Evolutionary conservation across 2,797 vertebrate species (phyloP), one percentile per base, ranked within the genome.

Genomic region (Potorous gilbertii): DNA sequence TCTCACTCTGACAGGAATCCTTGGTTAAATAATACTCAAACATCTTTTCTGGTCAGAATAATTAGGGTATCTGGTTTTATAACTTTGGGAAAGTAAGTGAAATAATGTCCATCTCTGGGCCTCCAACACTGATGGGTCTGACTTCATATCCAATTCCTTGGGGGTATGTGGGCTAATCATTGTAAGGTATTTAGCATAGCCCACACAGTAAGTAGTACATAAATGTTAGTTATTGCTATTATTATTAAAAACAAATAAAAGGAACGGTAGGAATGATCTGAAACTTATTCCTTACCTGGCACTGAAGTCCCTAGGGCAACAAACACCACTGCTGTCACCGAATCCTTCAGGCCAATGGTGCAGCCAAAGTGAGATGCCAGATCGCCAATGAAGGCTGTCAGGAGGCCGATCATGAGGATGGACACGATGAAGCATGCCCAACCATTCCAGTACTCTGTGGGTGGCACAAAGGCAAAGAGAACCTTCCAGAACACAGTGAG

Each of bases 401-500:
- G 99, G 1, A 99, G 21, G 81, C 99, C 99, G 0, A 99, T 99
- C 99, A 99, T 99, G 4, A 98, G 97, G 98, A 99, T 99, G 97
- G 99, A 99, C 90, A 99, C 99, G 0, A 99, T 98, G 6, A 99
- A 99, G 97, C 99, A 99, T 0, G 99, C 99, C 99, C 99, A 99
- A 95, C 99, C 99, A 0, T 99, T 99, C 99, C 99, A 99, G 98
- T 99, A 99, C 96, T 99, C 99, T 5, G 99, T 99, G 0, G 99
- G 99, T 29, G 99, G 99, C 24, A 99, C 99, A 1, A 99, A 99
- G 90, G 99, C 99, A 87, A 99, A 99, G 92, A 99, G 98, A 92
- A 99, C 99, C 98, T 99, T 99, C 99, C 99, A 99, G 99, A 99
- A 99, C 94, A 99, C 98, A 0, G 99, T 99, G 98, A 99, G 99